These are phyloP conservation scores for Trachemys scripta DNA, from an alignment of 2,113 vertebrate species.

Conservation along the genomic window DNA sequence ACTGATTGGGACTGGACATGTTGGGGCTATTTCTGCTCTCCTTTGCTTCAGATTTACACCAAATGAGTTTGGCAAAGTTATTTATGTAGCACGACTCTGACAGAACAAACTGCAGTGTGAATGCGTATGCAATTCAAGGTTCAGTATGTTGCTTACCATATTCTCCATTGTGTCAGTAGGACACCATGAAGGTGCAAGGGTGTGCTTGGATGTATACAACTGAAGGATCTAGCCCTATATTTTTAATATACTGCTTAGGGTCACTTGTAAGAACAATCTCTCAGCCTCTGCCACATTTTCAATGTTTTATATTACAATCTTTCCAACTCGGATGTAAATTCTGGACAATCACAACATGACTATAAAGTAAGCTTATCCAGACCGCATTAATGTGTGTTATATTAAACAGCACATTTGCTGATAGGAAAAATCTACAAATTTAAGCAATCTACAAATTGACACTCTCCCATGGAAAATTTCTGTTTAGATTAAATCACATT, in stretches of 20 bases:
- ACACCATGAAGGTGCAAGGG: not conserved
- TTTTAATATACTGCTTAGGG: not conserved
- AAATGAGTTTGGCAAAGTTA: not conserved
- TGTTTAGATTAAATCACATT: not conserved
- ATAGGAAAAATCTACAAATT: not conserved
- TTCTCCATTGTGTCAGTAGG: not conserved
- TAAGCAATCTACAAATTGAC: not conserved
- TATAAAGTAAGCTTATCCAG: not conserved
- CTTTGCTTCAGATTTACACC: not conserved
- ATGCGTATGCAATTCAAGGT: not conserved
- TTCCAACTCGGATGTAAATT: not conserved
- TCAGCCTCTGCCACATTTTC: not conserved
- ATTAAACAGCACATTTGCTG: not conserved
- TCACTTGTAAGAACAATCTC: not conserved
- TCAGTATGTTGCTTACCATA: not conserved
- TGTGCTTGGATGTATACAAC: rapidly evolving
- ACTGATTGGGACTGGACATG: not conserved
- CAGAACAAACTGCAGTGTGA: not conserved
- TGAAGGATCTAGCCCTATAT: not conserved
- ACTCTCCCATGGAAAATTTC: not conserved
- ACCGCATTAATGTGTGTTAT: not conserved
- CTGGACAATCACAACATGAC: not conserved
- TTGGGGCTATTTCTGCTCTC: not conserved
- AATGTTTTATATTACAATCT: not conserved
- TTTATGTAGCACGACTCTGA: not conserved